A percentile compares a stretch with the other conserved stretches of the same genome.
phyloP scores from a whole-genome alignment of 2,797 vertebrate genomes.

The Scarus forsteni region DNA sequence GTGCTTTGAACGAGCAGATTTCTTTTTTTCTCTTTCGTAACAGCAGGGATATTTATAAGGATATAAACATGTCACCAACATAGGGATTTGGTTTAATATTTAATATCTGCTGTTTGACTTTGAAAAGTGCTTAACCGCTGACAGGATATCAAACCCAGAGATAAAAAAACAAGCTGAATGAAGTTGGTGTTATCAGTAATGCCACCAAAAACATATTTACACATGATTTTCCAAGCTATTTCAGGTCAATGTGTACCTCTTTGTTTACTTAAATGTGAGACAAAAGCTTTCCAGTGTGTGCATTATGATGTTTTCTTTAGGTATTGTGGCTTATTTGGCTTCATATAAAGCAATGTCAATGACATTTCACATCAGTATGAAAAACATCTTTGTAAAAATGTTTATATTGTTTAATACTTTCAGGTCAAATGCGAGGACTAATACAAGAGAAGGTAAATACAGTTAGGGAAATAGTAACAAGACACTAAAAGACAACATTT shows the following conservation, averaged over 20 bases:
- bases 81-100: conserved; percentile 25
- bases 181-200: neutral
- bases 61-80: conserved; percentile 29
- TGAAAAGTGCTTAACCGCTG: conserved; percentile 6
- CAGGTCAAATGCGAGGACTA: too few relatives aligned
- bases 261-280: neutral
- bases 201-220: neutral
- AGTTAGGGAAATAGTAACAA: too few relatives aligned
- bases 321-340: too few relatives aligned
- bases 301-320: too few relatives aligned
- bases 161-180: conserved; percentile 1
- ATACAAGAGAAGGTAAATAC: too few relatives aligned
- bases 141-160: neutral
- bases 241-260: neutral
- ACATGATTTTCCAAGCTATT: neutral
- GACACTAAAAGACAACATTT: too few relatives aligned
- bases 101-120: conserved; percentile 24
- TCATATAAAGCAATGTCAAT: too few relatives aligned
- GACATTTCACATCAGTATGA: too few relatives aligned
- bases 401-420: too few relatives aligned
- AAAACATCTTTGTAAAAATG: too few relatives aligned
- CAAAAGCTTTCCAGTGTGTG: too few relatives aligned
- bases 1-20: conserved; percentile 7
- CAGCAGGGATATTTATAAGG: conserved; percentile 2
- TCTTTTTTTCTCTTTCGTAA: conserved; percentile 4